Base-by-base conservation (phyloP, 2,797 vertebrate species). In the Hephaestus fuliginosus region DNA sequence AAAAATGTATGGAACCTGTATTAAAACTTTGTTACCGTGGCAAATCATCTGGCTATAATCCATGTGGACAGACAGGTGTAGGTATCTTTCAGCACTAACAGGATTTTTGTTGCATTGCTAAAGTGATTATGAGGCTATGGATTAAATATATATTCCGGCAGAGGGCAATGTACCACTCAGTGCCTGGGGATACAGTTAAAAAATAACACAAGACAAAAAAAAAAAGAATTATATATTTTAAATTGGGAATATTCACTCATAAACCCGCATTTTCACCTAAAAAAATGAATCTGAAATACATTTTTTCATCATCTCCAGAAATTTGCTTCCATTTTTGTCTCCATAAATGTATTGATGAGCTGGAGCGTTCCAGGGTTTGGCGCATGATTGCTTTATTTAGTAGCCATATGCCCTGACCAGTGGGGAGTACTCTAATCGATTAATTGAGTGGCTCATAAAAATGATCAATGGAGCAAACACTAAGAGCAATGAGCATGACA, bases 371-470 rank as follows among this genome's bases (percentile, higher is more conserved):
- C 93, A 95, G 85, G 92, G 93, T 89, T 93, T 89, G 89, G 88
- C 92, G 93, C 93, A 92, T 96, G 95, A 95, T 96, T 95, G 95
- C 96, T 97, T 97, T 94, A 96, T 96, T 96, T 96, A 95, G 94
- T 92, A 94, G 94, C 96, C 93, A 84, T 96, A 95, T 93, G 93
- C 95, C 94, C 93, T 94, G 94, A 96, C 94, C 96, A 95, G 95
- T 93, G 94, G 95, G 95, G 96, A 97, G 95, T 96, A 93, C 96
- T 94, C 95, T 95, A 96, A 97, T 97, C 90, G 96, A 97, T 97
- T 96, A 92, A 95, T 93, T 94, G 96, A 96, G 96, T 96, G 95
- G 93, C 95, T 96, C 95, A 93, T 97, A 97, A 96, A 96, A 96
- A 88, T 97, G 97, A 97, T 97, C 93, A 96, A 97, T 96, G 95